phyloP scores from a whole-genome alignment of 2,888 invertebrate species.

The Nyleta sp. region DNA sequence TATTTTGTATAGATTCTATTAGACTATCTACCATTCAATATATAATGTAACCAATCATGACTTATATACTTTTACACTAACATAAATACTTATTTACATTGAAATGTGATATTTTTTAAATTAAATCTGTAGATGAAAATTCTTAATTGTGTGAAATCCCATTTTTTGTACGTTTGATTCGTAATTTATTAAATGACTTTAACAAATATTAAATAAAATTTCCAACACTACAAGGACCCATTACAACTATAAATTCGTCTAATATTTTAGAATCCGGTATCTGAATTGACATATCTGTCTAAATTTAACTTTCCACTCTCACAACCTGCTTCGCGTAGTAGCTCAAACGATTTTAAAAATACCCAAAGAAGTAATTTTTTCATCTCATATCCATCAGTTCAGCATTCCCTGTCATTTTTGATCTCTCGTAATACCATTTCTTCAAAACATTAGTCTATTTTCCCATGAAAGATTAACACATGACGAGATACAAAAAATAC shows the following conservation, averaged over 20 bases:
- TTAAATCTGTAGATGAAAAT: too few species aligned
- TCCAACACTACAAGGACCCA: too few species aligned
- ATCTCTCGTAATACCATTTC: slow-evolving; percentile 26
- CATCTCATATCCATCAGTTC: slow-evolving; percentile 14
- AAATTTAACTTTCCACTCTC: neutral
- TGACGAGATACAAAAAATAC: slow-evolving; percentile 45
- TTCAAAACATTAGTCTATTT: slow-evolving; percentile 41
- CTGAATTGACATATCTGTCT: slow-evolving; percentile 2
- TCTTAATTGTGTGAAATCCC: too few species aligned
- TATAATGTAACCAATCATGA: too few species aligned
- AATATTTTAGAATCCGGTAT: neutral
- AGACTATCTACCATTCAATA: too few species aligned
- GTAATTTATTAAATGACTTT: too few species aligned
- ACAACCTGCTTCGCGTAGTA: slow-evolving; percentile 15
- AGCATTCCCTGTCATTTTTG: slow-evolving; percentile 34
- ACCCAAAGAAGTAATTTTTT: slow-evolving; percentile 20
- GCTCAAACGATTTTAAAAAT: slow-evolving; percentile 29
- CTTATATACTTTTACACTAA: too few species aligned
- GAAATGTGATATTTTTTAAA: too few species aligned
- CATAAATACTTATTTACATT: too few species aligned
- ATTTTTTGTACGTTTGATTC: too few species aligned
- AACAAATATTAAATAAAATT: too few species aligned
- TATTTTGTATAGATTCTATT: slow-evolving; percentile 18
- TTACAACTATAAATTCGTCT: too few species aligned
- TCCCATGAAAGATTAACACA: slow-evolving; percentile 50